Evolutionary conservation across 2,888 invertebrate genomes (phyloP), one percentile per base, ranked within the genome.

Genomic region (Mimas tiliae): DNA sequence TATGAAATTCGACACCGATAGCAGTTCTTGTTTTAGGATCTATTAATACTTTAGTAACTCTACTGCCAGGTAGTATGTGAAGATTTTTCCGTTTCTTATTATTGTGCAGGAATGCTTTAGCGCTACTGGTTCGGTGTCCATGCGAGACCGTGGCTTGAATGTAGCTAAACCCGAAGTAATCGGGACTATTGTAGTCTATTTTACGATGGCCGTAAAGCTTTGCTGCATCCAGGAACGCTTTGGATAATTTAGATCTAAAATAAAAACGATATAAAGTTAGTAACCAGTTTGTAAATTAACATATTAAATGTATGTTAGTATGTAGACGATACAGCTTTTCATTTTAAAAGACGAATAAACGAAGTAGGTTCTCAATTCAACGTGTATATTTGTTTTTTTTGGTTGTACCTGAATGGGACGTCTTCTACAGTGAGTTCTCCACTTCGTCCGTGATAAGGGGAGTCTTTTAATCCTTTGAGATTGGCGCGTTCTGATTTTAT

Each of bases 151-250:
- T 95, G 0, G 89, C 89, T 75, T 92, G 91, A 63, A 91, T 88
- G 68, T 87, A 87, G 72, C 82, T 93, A 74, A 95, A 94, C 27
- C 96, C 96, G 33, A 95, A 95, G 14, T 92, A 87, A 63, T 94
- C 92, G 0, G 95, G 95, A 72, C 95, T 95, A 82, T 97, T 97
- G 82, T 96, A 96, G 81, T 97, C 97, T 6, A 95, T 94, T 73
- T 94, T 89, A 1, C 94, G 94, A 68, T 96, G 94, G 0, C 97
- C 97, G 64, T 95, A 87, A 72, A 96, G 90, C 68, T 93, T 85
- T 0, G 95, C 95, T 0, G 96, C 95, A 53, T 95, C 90, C 7
- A 97, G 85, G 75, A 97, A 95, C 0, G 96, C 95, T 50, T 95
- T 94, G 0, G 96, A 95, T 0, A 96, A 89, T 75, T 94, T 90